These are phyloP conservation scores for Machaerirhynchus nigripectus DNA, from an alignment of 2,113 vertebrate species.

Conservation along the genomic window DNA sequence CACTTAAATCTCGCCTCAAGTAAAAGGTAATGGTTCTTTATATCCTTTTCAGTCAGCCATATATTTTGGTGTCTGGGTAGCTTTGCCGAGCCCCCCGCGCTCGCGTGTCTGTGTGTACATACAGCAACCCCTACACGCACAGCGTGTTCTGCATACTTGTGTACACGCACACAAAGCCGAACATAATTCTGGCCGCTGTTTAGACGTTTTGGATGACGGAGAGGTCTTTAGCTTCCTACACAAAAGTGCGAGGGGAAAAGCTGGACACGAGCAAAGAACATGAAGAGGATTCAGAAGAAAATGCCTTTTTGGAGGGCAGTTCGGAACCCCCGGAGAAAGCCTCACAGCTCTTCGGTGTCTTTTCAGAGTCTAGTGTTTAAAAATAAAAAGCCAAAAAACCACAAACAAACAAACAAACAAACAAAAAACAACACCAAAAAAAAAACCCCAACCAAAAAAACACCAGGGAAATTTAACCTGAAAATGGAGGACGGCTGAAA, in stretches of 20 bases:
- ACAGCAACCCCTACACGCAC: constrained; percentile 5
- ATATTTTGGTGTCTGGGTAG: not conserved
- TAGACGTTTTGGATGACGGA: constrained; percentile 22
- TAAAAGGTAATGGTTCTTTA: constrained; percentile 55
- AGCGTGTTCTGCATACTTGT: constrained; percentile 20
- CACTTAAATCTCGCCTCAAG: constrained; percentile 47
- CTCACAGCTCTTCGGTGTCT: not conserved
- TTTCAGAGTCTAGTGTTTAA: not conserved
- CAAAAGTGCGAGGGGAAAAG: not conserved
- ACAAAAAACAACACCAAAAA: too few relatives aligned
- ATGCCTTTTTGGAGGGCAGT: not conserved
- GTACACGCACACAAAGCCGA: constrained; percentile 24
- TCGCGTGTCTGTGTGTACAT: constrained; percentile 50
- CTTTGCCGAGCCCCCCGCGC: not conserved
- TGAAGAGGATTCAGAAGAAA: not conserved
- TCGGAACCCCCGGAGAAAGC: not conserved
- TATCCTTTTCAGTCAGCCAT: constrained; percentile 35
- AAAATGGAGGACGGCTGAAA: not conserved
- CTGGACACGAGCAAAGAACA: not conserved
- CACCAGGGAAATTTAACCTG: not conserved
- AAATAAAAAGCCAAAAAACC: too few relatives aligned
- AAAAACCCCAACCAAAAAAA: not conserved
- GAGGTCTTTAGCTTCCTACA: not conserved
- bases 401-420: too few relatives aligned
- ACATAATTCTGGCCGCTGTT: not conserved